phyloP scores from a whole-genome alignment of 1,140 invertebrate genomes.

The Lethrus apterus region DNA sequence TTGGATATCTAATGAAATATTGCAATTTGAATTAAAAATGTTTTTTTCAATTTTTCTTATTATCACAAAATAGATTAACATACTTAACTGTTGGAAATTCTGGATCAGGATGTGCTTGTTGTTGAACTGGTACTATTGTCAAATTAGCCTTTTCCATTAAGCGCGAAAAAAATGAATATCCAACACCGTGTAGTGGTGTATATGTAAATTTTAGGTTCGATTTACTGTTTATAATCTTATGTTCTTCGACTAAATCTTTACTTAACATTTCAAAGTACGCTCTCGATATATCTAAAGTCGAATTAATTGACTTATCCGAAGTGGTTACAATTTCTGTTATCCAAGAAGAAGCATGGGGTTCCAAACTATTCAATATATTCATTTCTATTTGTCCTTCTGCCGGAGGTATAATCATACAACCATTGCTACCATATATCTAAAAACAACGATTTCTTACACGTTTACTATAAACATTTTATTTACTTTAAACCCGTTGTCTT shows the following conservation, averaged over 20 bases:
- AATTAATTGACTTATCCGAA: slow-evolving; percentile 48
- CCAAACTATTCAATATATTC: slow-evolving; percentile 68
- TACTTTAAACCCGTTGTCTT: background rate
- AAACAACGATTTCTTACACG: too few species aligned
- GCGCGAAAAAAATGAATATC: background rate
- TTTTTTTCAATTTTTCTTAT: too few species aligned
- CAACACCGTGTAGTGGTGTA: slow-evolving; percentile 44
- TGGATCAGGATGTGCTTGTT: slow-evolving; percentile 86
- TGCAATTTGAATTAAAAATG: too few species aligned
- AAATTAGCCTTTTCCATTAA: background rate
- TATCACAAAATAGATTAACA: too few species aligned
- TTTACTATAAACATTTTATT: too few species aligned
- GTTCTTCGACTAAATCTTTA: slow-evolving; percentile 45
- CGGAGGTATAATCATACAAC: slow-evolving; percentile 89
- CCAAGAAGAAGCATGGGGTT: slow-evolving; percentile 64
- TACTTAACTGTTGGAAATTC: slow-evolving; percentile 89
- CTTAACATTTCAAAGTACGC: slow-evolving; percentile 55
- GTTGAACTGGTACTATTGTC: slow-evolving; percentile 48
- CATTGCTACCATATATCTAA: slow-evolving; percentile 86
- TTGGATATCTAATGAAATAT: too few species aligned
- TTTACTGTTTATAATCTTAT: slow-evolving; percentile 51
- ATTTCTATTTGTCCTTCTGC: slow-evolving; percentile 84
- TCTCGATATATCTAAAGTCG: slow-evolving; percentile 51
- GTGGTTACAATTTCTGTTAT: slow-evolving; percentile 41
- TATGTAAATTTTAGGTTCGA: slow-evolving; percentile 71